Conservation (phyloP, 2,113 vertebrate species). For the Toxostoma redivivum region DNA sequence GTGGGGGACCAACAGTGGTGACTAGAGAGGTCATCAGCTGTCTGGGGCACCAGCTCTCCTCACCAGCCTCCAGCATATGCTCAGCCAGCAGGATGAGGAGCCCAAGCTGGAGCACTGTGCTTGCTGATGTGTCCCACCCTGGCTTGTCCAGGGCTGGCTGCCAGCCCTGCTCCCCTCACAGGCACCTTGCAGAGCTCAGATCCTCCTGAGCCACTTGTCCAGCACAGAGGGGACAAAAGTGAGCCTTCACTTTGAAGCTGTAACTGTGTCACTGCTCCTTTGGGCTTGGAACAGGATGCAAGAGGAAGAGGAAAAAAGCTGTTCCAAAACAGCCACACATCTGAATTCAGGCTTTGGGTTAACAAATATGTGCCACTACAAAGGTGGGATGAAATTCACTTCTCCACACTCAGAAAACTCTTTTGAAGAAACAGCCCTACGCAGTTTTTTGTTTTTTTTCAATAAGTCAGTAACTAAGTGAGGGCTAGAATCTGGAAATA, state of each 20-base stretch:
- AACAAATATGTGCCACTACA: not conserved
- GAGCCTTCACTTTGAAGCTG: not conserved
- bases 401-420: not conserved
- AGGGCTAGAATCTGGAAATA: not conserved
- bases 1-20: accelerated
- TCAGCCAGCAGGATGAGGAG: not conserved
- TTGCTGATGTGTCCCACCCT: accelerated
- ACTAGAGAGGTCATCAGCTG: not conserved
- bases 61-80: not conserved
- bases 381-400: not conserved
- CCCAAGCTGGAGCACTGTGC: accelerated
- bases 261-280: not conserved
- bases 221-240: not conserved
- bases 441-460: not conserved
- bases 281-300: not conserved
- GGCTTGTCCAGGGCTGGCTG: accelerated
- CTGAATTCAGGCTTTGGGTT: not conserved
- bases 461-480: not conserved
- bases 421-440: not conserved
- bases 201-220: not conserved
- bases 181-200: not conserved
- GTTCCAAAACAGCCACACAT: not conserved
- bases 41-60: not conserved
- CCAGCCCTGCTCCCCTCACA: not conserved
- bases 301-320: not conserved